A percentile compares a stretch with the other conserved stretches of the same genome.
These are phyloP conservation scores for Marisa cornuarietis DNA, from an alignment of 1,140 invertebrate species.

Conservation along the genomic window DNA sequence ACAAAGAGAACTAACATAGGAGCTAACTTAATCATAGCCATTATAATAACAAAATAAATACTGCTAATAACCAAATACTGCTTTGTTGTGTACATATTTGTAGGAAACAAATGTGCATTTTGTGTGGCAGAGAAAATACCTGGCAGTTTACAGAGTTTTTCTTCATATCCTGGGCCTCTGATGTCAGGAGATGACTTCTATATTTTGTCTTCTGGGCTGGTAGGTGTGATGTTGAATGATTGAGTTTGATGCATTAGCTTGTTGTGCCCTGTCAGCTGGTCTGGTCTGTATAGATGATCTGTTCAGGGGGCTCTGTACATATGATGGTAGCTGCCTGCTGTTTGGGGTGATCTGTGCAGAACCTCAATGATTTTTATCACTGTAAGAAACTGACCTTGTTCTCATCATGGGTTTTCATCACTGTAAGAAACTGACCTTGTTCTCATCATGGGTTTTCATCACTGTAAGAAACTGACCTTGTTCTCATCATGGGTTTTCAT, in stretches of 20 bases:
- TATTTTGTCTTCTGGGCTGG: conserved; percentile 71
- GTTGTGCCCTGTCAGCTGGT: neutral
- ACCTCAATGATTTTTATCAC: neutral
- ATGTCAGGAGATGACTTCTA: conserved; percentile 92
- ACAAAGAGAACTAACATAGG: neutral
- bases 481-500: too few species aligned
- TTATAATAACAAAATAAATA: neutral
- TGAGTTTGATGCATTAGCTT: conserved; percentile 1
- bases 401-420: too few species aligned
- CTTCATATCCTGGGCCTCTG: conserved; percentile 87
- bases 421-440: too few species aligned
- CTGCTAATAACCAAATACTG: neutral
- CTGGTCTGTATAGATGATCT: neutral
- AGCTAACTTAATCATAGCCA: too few species aligned
- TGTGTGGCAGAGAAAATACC: conserved; percentile 30
- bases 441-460: too few species aligned
- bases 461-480: too few species aligned
- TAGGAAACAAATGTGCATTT: neutral
- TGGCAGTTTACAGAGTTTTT: conserved; percentile 74
- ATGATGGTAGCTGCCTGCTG: neutral
- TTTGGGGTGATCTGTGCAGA: neutral
- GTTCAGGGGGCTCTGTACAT: too few species aligned
- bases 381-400: too few species aligned
- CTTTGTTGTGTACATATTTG: neutral
- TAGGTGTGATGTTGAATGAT: conserved; percentile 51